Conservation (phyloP, 1,140 invertebrate genomes). For the Diploscapter pachys region DNA sequence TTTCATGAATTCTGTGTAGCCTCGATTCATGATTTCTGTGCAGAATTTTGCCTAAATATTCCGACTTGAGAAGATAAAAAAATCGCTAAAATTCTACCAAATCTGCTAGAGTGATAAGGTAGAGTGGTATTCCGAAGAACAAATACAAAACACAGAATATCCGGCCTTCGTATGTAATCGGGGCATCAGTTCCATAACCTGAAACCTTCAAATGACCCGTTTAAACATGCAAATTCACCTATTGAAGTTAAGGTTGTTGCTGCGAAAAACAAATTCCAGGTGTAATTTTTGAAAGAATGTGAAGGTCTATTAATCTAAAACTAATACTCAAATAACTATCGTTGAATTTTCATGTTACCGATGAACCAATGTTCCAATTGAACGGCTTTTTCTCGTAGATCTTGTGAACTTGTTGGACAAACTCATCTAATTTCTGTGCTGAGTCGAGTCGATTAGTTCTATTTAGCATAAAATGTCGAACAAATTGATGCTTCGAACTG, state of each 20-base stretch:
- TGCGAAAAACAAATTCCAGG: constrained; percentile 55
- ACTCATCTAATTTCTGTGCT: constrained; percentile 21
- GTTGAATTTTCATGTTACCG: constrained; percentile 18
- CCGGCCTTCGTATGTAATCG: constrained; percentile 44
- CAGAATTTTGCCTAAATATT: constrained; percentile 55
- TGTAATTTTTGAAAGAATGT: constrained; percentile 41
- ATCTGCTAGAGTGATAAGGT: constrained; percentile 57
- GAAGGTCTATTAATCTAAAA: constrained; percentile 17
- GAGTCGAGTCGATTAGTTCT: constrained; percentile 20
- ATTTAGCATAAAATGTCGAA: constrained; percentile 10
- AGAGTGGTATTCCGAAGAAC: constrained; percentile 54
- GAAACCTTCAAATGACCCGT: constrained; percentile 11
- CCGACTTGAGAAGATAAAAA: constrained; percentile 6
- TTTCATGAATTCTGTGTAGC: constrained; percentile 55
- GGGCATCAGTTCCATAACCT: constrained; percentile 55
- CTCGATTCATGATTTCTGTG: constrained; percentile 53
- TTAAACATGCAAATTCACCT: constrained; percentile 5
- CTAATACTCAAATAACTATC: constrained; percentile 5
- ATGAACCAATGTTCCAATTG: constrained; percentile 16
- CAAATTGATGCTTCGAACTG: constrained; percentile 24
- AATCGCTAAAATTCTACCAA: constrained; percentile 40
- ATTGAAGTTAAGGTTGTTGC: constrained; percentile 55
- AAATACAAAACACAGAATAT: constrained; percentile 56
- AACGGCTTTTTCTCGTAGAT: constrained; percentile 33
- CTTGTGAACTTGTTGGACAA: constrained; percentile 34